Evolutionary conservation across 1,140 invertebrate species (phyloP).

Genomic region (Scaptomyza graminum): DNA sequence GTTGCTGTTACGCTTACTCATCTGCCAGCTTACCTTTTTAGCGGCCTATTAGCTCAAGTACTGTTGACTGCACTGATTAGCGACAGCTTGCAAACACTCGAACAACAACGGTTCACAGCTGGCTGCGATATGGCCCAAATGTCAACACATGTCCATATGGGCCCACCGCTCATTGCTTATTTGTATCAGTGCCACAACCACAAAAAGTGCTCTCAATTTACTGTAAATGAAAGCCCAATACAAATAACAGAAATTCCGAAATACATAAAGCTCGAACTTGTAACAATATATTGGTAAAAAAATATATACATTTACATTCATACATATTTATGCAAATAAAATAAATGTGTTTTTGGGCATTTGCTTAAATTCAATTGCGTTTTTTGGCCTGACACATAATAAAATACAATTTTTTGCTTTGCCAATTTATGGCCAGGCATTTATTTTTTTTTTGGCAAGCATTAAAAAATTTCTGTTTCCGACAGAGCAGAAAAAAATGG

Average conservation of each 20-base stretch:
- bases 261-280: conserved; percentile 27
- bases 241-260: conserved; percentile 63
- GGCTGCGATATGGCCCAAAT: conserved; percentile 5
- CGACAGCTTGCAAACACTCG: conserved; percentile 39
- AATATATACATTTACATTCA: conserved; percentile 6
- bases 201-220: conserved; percentile 36
- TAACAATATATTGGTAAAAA: background rate
- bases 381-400: conserved; percentile 55
- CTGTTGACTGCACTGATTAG: conserved; percentile 65
- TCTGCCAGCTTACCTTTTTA: conserved; percentile 14
- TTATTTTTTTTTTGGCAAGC: conserved; percentile 15
- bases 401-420: conserved; percentile 45
- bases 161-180: conserved; percentile 55
- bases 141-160: conserved; percentile 36
- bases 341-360: conserved; percentile 61
- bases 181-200: conserved; percentile 39
- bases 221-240: conserved; percentile 43
- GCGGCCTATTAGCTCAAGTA: conserved; percentile 51
- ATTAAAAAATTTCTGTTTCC: conserved; percentile 18
- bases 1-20: background rate
- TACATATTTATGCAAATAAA: conserved; percentile 41
- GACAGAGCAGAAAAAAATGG: conserved; percentile 1
- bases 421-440: conserved; percentile 25
- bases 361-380: conserved; percentile 67
- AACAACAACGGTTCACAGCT: conserved; percentile 26